Conservation (phyloP, 2,797 vertebrate genomes). For the Etheostoma nigrum region DNA sequence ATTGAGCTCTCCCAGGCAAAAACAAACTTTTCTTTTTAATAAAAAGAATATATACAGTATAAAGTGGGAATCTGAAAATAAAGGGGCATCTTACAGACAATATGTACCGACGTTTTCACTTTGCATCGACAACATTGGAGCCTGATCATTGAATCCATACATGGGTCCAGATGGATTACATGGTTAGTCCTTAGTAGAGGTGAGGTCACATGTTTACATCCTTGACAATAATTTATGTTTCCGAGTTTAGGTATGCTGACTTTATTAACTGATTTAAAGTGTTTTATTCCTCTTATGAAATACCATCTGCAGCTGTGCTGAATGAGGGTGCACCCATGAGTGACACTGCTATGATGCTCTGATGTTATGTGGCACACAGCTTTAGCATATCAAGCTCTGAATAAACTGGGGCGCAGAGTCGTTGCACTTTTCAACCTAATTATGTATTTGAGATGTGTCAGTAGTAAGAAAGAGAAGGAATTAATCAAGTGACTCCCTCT, state of each 20-base stretch:
- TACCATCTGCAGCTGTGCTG: not conserved
- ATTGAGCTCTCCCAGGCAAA: too few species aligned
- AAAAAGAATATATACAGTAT: too few species aligned
- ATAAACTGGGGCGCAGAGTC: slow-evolving; percentile 8
- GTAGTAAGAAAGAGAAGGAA: slow-evolving; percentile 25
- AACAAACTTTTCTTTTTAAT: too few species aligned
- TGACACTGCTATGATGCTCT: not conserved
- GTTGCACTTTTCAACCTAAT: slow-evolving; percentile 44
- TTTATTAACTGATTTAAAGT: not conserved
- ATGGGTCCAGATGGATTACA: too few species aligned
- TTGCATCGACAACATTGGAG: too few species aligned
- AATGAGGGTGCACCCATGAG: not conserved
- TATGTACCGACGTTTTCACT: too few species aligned
- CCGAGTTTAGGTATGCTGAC: not conserved
- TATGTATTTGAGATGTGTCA: slow-evolving; percentile 37
- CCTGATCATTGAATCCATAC: too few species aligned
- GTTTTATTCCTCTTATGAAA: not conserved
- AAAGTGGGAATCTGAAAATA: too few species aligned
- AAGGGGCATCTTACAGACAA: too few species aligned
- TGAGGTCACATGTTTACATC: not conserved
- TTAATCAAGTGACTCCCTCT: slow-evolving; percentile 21
- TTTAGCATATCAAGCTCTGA: not conserved
- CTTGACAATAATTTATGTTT: not conserved
- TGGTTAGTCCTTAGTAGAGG: too few species aligned
- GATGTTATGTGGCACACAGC: not conserved